Conservation (phyloP, 2,888 invertebrate species). For the Sturmia bella region DNA sequence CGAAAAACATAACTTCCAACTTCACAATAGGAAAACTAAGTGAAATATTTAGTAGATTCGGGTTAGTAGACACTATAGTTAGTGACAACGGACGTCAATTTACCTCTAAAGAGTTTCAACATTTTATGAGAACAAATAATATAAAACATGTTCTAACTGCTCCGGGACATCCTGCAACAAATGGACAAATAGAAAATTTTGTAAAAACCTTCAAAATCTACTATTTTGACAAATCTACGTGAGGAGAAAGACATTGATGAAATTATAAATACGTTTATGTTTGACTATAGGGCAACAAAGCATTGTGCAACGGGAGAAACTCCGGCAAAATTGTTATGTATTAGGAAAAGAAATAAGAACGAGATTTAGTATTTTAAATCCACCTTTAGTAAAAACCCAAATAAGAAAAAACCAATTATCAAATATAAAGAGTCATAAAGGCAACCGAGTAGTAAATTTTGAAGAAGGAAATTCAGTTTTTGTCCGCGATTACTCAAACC, state of each 20-base stretch:
- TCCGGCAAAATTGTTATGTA: constrained; percentile 46
- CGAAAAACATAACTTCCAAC: constrained; percentile 61
- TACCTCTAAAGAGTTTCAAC: constrained; percentile 29
- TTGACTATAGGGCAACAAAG: constrained; percentile 28
- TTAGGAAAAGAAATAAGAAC: constrained; percentile 35
- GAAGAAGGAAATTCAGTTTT: constrained; percentile 12
- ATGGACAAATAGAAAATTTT: too few species aligned
- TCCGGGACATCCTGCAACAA: too few species aligned
- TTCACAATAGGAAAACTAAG: constrained; percentile 58
- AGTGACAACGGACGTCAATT: constrained; percentile 64
- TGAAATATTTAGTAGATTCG: constrained; percentile 63
- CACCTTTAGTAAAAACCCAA: constrained; percentile 29
- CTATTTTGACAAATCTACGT: not conserved
- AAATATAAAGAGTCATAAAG: constrained; percentile 20
- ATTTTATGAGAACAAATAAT: constrained; percentile 7
- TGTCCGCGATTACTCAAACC: constrained; percentile 32
- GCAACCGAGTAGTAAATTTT: constrained; percentile 1
- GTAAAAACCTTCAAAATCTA: constrained; percentile 3
- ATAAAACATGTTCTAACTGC: constrained; percentile 28
- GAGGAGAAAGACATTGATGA: constrained; percentile 20
- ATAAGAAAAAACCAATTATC: constrained; percentile 3
- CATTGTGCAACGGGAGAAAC: constrained; percentile 41
- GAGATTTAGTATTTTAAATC: constrained; percentile 31
- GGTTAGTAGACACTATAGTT: constrained; percentile 52
- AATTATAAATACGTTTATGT: constrained; percentile 32